Percentiles rank a stretch among this genome's conserved stretches.
Evolutionary conservation across 2,888 invertebrate species (phyloP).

Genomic region (Himalopsyche japonica): DNA sequence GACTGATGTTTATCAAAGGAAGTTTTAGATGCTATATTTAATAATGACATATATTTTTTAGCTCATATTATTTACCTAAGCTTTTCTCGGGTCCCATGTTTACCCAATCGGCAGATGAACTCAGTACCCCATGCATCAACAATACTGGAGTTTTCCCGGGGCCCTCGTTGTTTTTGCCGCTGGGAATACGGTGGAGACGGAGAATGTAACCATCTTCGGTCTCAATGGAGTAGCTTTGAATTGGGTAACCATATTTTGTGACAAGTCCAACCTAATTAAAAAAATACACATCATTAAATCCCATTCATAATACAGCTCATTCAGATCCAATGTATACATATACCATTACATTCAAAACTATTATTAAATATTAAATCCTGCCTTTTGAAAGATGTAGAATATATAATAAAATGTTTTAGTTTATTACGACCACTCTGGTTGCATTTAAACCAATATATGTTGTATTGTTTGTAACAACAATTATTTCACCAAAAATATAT

Average conservation of each 20-base stretch:
- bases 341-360: no score
- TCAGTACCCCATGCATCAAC: slow-evolving; percentile 73
- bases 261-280: slow-evolving; percentile 50
- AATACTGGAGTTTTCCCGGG: slow-evolving; percentile 53
- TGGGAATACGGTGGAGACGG: slow-evolving; percentile 65
- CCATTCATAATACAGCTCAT: not conserved
- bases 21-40: no score
- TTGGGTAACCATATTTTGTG: slow-evolving; percentile 58
- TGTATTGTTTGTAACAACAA: no score
- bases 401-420: no score
- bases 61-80: slow-evolving; percentile 56
- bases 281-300: not conserved
- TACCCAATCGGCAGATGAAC: slow-evolving; percentile 75
- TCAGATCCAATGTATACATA: no score
- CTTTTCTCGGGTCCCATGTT: slow-evolving; percentile 69
- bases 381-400: no score
- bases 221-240: slow-evolving; percentile 57
- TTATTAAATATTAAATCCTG: no score
- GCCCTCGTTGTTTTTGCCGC: slow-evolving; percentile 45
- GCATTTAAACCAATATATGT: no score
- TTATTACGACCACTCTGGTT: no score
- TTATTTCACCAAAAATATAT: no score
- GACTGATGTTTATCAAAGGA: no score
- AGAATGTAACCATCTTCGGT: slow-evolving; percentile 73
- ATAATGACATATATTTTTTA: no score